Base-by-base conservation (phyloP, 23 tunicate species). In the Halocynthia roretzi region DNA sequence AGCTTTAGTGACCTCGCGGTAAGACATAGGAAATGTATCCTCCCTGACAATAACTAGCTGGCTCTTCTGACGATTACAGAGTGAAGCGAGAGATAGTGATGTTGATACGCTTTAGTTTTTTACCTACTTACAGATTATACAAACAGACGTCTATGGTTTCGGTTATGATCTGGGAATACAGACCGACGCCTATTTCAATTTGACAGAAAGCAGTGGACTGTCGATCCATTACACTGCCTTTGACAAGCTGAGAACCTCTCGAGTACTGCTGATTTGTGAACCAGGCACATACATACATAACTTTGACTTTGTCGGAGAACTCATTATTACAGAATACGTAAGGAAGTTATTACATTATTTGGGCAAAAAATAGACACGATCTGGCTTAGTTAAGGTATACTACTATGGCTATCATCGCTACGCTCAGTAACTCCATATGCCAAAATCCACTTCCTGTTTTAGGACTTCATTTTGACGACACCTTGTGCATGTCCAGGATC, bases 401-500 rank as follows among this genome's bases (percentile, higher is more conserved):
- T 8, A 67, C 54, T 71, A n/a, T n/a, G n/a, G n/a, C n/a, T n/a
- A n/a, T n/a, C n/a, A n/a, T 31, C 4, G 44, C 44, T 31, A 31
- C 44, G 44, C 44, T 31, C 4, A 31, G 44, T 31, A 31, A 31
- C 44, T 31, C 4, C 1, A 31, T 31, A 31, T 31, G 44, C 44
- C 44, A 31, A 31, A 31, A 31, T 31, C 11, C 11, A 10, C 58
- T 55, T 18, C 50, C 11, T 80, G 67, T 83, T 48, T 5, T 61
- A 90, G 97, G 97, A 90, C 6, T 85, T 90, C 54, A 80, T 85
- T 18, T 83, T 90, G 10, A 72, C 62, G 6, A 75, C 93, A 9
- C 97, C 97, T 10, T 90, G 97, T 64, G 97, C 97, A 40, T 90
- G 97, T 64, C 97, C 97, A 6, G 90, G 90, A 11, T 56, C 67